A percentile compares a stretch with the other conserved stretches of the same genome.
phyloP scores from a whole-genome alignment of 2,113 vertebrate species.

The Pseudorhombus dupliciocellatus region DNA sequence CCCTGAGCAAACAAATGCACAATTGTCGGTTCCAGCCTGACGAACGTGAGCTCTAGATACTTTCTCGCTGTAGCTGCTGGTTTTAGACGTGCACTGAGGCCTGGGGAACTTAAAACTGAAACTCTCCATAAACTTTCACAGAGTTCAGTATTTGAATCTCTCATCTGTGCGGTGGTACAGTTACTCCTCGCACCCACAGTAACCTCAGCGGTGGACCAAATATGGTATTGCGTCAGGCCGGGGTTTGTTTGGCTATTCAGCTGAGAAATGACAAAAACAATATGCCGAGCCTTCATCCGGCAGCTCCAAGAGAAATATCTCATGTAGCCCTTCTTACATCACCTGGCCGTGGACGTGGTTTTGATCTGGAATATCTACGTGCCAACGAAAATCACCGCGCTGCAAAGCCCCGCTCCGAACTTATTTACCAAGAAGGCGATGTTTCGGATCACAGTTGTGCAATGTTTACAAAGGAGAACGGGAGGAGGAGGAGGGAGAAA shows the following conservation, averaged over 20 bases:
- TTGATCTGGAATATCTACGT: constrained; percentile 9
- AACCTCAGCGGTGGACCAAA: constrained; percentile 59
- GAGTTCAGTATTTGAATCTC: constrained; percentile 3
- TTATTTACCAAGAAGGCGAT: constrained; percentile 43
- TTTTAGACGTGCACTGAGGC: background rate
- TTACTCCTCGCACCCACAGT: constrained; percentile 42
- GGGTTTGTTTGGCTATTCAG: constrained; percentile 52
- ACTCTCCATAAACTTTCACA: constrained; percentile 5
- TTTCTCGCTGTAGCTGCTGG: background rate
- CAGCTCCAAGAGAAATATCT: constrained; percentile 64
- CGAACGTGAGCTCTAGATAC: background rate
- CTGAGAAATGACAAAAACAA: constrained; percentile 58
- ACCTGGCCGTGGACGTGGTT: constrained; percentile 38
- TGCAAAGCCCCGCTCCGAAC: constrained; percentile 33
- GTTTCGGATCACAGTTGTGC: constrained; percentile 44
- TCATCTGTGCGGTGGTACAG: constrained; percentile 28
- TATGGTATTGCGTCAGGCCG: constrained; percentile 52
- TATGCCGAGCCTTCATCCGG: constrained; percentile 47
- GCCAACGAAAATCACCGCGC: constrained; percentile 51
- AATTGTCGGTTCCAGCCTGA: background rate
- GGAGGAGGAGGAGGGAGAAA: constrained; percentile 22
- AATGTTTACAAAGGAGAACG: constrained; percentile 48
- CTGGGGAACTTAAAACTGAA: background rate
- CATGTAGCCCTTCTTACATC: constrained; percentile 65
- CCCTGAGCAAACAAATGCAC: background rate